Percentiles rank a stretch among this genome's conserved stretches.
These are phyloP conservation scores for Zele albiditarsus DNA, from an alignment of 2,888 invertebrate genomes.

Conservation along the genomic window DNA sequence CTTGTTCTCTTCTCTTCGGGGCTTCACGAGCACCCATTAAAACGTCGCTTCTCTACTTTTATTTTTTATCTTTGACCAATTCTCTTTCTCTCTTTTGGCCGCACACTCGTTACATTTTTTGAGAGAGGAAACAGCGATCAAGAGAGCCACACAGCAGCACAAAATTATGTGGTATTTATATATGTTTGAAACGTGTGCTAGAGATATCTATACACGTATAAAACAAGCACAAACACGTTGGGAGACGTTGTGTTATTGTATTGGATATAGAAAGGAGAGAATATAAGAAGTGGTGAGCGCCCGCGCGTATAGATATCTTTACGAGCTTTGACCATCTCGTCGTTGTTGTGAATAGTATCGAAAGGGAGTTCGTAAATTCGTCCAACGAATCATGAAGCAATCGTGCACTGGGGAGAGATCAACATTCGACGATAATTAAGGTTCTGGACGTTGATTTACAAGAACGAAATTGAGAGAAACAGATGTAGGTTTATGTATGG, in stretches of 20 bases:
- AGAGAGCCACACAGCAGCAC: conserved; percentile 11
- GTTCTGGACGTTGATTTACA: conserved; percentile 15
- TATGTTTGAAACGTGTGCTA: background rate
- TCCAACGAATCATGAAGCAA: conserved; percentile 25
- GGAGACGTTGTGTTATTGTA: background rate
- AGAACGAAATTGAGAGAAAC: conserved; percentile 25
- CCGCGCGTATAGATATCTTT: conserved; percentile 15
- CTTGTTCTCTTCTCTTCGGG: conserved; percentile 60
- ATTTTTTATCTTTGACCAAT: conserved; percentile 9
- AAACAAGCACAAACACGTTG: background rate
- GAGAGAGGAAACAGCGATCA: conserved; percentile 26
- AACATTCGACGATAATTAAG: conserved; percentile 21
- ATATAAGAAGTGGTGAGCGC: background rate
- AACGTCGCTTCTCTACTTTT: conserved; percentile 55
- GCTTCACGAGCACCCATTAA: conserved; percentile 57
- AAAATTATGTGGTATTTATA: background rate
- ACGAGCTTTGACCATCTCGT: conserved; percentile 9
- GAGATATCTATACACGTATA: background rate
- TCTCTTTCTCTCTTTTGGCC: conserved; percentile 34
- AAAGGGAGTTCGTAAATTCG: conserved; percentile 30
- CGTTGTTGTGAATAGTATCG: background rate
- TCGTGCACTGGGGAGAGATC: conserved; percentile 16
- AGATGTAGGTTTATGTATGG: background rate
- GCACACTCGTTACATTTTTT: conserved; percentile 10
- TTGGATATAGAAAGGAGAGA: background rate